These are phyloP conservation scores for Salminus brasiliensis DNA, from an alignment of 2,113 vertebrate species.

Conservation along the genomic window DNA sequence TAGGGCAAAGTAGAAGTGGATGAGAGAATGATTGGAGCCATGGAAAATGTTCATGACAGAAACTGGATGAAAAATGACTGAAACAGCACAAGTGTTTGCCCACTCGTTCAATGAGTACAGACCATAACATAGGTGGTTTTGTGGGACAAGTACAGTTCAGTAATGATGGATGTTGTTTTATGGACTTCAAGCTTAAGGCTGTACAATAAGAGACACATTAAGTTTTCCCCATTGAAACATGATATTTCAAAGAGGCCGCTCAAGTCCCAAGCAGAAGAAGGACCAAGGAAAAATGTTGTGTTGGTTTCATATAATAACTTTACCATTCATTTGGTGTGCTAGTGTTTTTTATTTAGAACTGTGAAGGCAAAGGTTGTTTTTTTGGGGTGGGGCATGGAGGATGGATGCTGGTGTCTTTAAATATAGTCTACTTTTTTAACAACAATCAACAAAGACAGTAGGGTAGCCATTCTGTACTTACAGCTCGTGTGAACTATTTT, in stretches of 20 bases:
- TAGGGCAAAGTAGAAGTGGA: constrained; percentile 34
- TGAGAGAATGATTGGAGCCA: constrained; percentile 37
- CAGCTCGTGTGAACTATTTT: not conserved
- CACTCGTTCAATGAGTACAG: constrained; percentile 11
- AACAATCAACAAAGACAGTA: not conserved
- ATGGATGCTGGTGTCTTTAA: not conserved
- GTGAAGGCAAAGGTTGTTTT: not conserved
- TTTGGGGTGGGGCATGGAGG: not conserved
- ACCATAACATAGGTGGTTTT: constrained; percentile 37
- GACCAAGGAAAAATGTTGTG: not conserved
- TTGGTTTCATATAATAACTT: constrained; percentile 4
- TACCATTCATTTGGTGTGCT: not conserved
- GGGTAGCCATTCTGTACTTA: too few relatives aligned
- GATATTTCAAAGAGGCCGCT: constrained; percentile 30
- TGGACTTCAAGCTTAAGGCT: constrained; percentile 36
- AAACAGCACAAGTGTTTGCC: constrained; percentile 30
- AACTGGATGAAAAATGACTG: constrained; percentile 43
- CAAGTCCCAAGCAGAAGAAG: not conserved
- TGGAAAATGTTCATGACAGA: constrained; percentile 47
- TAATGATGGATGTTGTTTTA: constrained; percentile 39
- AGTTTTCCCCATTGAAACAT: constrained; percentile 17
- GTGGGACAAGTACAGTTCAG: constrained; percentile 46
- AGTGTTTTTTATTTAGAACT: not conserved
- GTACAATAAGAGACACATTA: constrained; percentile 22
- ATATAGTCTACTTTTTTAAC: not conserved